Base-by-base conservation (phyloP, 2,113 vertebrate genomes). In the Toxotes chatareus region DNA sequence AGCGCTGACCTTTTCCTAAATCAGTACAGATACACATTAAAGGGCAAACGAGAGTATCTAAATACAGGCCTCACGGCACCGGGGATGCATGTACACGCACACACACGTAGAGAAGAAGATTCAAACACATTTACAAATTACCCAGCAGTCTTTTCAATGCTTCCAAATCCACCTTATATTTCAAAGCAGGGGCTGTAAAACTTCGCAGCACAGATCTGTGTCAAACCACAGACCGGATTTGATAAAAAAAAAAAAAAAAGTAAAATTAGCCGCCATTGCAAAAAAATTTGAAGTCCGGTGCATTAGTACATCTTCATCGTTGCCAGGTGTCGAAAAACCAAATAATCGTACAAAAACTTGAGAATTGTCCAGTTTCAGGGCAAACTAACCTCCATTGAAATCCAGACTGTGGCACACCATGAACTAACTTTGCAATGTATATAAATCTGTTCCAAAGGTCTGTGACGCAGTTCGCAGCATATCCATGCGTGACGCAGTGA, bases 1-100 rank as follows among this genome's bases (percentile, higher is more conserved):
- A 82, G 76, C 90, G 1, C 16, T 86, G 91, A 93, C 92, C 92
- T 95, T 93, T 94, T 59, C 53, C 76, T 73, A 88, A 92, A 90
- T 84, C 31, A 0, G 55, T 44, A 57, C 64, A 73, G 69, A 88
- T 64, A 91, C 55, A 83, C 76, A 88, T 61, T 68, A 90, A 90
- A 87, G 88, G 79, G 68, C 73, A 87, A 83, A 79, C 0, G 34
- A 75, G n/a, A 38, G 49, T 2, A 19, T 75, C 65, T 59, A 51
- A 74, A 82, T 63, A 73, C 31, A 65, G 71, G 51, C 38, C 11
- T 19, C 0, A 4, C 47, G n/a, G 31, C 47, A 49, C 8, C 0
- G 5, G 56, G 17, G 73, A 66, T 21, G 16, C 21, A 13, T 17
- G 38, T 14, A 4, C 53, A 44, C n/a, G 27, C 36, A n/a, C 27